A percentile compares a stretch with the other conserved stretches of the same genome.
Evolutionary conservation across 2,888 invertebrate species (phyloP).

Genomic region (Erannis defoliaria): DNA sequence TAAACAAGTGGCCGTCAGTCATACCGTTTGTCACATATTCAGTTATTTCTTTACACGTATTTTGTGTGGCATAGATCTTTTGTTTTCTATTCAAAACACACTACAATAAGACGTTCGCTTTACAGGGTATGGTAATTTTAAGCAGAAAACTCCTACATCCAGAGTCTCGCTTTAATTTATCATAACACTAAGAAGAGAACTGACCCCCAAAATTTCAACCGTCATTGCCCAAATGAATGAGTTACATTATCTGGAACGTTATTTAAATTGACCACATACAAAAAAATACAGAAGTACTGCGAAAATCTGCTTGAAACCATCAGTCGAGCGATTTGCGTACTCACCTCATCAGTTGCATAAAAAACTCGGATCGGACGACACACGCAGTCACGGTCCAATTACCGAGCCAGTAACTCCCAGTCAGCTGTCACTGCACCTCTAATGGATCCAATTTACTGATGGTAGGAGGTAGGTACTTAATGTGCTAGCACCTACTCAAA

Average conservation of each 20-base stretch:
- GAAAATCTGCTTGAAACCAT: no score
- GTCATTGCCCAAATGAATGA: no score
- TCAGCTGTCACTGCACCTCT: slow-evolving; percentile 27
- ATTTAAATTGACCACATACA: no score
- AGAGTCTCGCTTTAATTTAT: background rate
- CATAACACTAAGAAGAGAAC: no score
- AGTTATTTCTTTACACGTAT: background rate
- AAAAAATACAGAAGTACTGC: no score
- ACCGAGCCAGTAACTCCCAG: slow-evolving; percentile 1
- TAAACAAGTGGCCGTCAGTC: no score
- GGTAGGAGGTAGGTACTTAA: background rate
- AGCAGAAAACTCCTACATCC: background rate
- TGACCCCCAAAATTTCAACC: no score
- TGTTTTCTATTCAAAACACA: background rate
- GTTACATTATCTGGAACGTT: no score
- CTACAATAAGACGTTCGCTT: no score
- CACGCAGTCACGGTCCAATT: slow-evolving; percentile 27
- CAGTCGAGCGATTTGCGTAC: no score
- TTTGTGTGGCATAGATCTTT: background rate
- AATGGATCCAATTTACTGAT: slow-evolving; percentile 23
- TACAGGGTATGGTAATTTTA: background rate
- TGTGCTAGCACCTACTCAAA: background rate
- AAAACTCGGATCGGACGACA: no score
- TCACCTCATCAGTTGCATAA: no score
- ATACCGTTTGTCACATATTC: background rate